Percentiles rank a stretch among this genome's conserved stretches.
Conservation (phyloP, 2,113 vertebrate genomes). For the Neodon shergylaensis region DNA sequence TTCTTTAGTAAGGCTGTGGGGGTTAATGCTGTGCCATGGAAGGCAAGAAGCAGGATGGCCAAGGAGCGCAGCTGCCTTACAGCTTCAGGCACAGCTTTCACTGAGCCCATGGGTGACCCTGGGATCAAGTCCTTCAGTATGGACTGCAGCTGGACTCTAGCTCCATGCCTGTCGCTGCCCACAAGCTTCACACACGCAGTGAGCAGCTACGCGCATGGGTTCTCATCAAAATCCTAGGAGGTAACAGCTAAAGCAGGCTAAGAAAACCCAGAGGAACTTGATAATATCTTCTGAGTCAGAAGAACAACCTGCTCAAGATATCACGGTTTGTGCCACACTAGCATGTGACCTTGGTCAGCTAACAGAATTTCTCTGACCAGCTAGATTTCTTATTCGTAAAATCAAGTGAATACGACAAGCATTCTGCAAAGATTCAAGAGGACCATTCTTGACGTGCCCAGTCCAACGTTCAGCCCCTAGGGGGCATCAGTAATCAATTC, state of each 20-base stretch:
- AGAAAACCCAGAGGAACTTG: not conserved
- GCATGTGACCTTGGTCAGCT: not conserved
- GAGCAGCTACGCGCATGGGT: not conserved
- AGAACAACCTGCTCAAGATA: too few species aligned
- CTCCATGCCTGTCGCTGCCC: not conserved
- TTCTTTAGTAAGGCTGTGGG: not conserved
- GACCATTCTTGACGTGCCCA: not conserved
- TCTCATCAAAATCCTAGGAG: not conserved
- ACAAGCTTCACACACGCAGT: not conserved
- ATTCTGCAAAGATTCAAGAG: not conserved
- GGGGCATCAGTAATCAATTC: not conserved
- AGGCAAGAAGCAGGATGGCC: not conserved
- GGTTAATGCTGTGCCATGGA: accelerated
- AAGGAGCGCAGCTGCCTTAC: not conserved
- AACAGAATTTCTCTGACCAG: not conserved
- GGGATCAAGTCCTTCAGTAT: not conserved
- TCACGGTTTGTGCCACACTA: not conserved
- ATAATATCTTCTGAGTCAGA: not conserved
- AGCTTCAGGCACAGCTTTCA: not conserved
- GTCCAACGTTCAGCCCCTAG: not conserved
- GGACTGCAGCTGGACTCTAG: not conserved
- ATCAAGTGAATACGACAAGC: not conserved
- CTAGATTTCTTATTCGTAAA: not conserved
- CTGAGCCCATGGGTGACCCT: too few species aligned
- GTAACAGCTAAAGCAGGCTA: too few species aligned